These are phyloP conservation scores for Leptobrachium ailaonicum DNA, from an alignment of 2,113 vertebrate species.

Conservation along the genomic window DNA sequence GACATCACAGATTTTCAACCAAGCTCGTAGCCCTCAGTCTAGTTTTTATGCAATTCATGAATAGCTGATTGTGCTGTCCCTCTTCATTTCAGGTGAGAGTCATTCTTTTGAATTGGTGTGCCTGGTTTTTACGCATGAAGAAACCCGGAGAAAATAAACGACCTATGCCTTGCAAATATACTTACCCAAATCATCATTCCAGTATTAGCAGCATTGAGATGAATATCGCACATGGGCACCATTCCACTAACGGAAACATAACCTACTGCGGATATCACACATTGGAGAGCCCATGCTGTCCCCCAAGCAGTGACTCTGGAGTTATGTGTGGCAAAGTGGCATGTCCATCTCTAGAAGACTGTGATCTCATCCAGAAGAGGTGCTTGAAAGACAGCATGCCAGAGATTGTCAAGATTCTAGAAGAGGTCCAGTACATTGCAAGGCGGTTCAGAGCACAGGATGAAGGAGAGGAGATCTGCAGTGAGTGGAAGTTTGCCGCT, in stretches of 20 bases:
- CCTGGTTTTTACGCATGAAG: constrained; percentile 89
- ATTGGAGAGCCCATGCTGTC: constrained; percentile 71
- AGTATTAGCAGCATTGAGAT: constrained; percentile 76
- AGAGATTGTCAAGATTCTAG: constrained; percentile 75
- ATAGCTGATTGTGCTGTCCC: neutral
- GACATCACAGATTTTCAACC: too few relatives aligned
- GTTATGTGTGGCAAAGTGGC: constrained; percentile 59
- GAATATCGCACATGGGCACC: constrained; percentile 69
- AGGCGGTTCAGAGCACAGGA: constrained; percentile 80
- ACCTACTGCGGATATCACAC: constrained; percentile 71
- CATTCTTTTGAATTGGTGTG: constrained; percentile 84
- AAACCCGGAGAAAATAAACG: constrained; percentile 78
- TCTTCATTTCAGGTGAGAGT: constrained; percentile 66
- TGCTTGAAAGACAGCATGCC: constrained; percentile 67
- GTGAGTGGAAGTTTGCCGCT: constrained; percentile 89
- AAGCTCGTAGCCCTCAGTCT: too few relatives aligned
- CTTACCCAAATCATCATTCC: constrained; percentile 61
- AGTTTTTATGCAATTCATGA: neutral
- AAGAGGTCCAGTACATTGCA: constrained; percentile 84
- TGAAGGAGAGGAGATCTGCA: constrained; percentile 78
- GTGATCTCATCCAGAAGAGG: constrained; percentile 61
- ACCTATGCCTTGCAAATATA: constrained; percentile 68
- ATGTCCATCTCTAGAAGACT: constrained; percentile 60
- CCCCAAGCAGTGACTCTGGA: constrained; percentile 67
- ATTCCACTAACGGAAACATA: constrained; percentile 72